Evolutionary conservation across 2,797 vertebrate genomes (phyloP).

Genomic region (Neomorphus geoffroyi): DNA sequence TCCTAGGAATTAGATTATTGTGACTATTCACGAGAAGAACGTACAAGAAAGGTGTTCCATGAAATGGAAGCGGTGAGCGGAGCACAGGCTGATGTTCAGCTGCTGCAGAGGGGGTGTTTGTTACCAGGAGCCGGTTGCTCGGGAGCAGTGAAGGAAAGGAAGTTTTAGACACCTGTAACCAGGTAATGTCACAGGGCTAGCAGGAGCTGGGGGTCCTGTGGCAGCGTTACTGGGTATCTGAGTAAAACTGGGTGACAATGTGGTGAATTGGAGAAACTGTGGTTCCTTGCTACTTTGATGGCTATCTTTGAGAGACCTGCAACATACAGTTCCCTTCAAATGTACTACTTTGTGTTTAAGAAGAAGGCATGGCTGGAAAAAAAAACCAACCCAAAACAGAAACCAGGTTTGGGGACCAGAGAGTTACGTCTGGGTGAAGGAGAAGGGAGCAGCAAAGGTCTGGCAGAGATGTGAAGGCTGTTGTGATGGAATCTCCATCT

Average conservation of each 20-base stretch:
- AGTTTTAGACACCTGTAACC: neutral
- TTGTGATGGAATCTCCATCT: neutral
- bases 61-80: neutral
- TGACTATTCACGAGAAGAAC: neutral
- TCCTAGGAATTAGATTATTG: neutral
- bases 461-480: neutral
- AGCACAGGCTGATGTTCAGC: neutral
- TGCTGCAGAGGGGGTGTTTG: neutral
- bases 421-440: neutral
- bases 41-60: conserved; percentile 39
- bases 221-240: neutral
- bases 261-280: neutral
- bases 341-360: neutral
- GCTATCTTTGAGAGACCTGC: conserved; percentile 66
- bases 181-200: neutral
- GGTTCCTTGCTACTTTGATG: conserved; percentile 33
- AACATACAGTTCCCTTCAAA: conserved; percentile 3
- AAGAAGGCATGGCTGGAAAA: neutral
- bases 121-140: neutral
- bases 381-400: neutral
- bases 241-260: neutral
- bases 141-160: neutral
- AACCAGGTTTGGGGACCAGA: conserved; percentile 27
- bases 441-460: neutral
- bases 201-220: neutral